A percentile compares a stretch with the other conserved stretches of the same genome.
Conservation (phyloP, 2,888 invertebrate species). For the Calameuta idolon region DNA sequence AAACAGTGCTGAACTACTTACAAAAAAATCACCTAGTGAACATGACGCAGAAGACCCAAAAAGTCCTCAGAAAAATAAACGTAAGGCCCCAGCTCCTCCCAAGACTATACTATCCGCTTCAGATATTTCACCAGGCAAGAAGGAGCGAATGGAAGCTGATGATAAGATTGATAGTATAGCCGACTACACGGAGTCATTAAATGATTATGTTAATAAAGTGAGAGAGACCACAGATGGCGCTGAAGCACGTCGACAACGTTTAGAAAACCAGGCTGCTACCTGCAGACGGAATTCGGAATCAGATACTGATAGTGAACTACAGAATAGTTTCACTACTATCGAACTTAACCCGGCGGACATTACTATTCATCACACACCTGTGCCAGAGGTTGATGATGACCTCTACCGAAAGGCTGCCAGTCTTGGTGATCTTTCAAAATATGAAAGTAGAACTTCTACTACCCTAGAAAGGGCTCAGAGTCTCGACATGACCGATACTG, state of each 20-base stretch:
- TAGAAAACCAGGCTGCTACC: slow-evolving; percentile 23
- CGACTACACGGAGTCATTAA: slow-evolving; percentile 51
- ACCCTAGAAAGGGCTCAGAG: slow-evolving; percentile 84
- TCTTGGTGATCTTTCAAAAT: slow-evolving; percentile 81
- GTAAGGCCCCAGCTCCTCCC: slow-evolving; percentile 81
- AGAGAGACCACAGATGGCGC: slow-evolving; percentile 37
- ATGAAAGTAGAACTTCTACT: slow-evolving; percentile 71
- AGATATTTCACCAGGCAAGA: neutral
- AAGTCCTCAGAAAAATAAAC: slow-evolving; percentile 72
- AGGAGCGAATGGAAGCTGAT: slow-evolving; percentile 22
- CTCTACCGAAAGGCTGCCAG: slow-evolving; percentile 81
- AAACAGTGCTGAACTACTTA: slow-evolving; percentile 57
- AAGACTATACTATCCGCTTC: slow-evolving; percentile 46
- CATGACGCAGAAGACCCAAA: slow-evolving; percentile 65
- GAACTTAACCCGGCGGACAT: slow-evolving; percentile 81
- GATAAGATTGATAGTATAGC: slow-evolving; percentile 51
- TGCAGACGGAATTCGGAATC: slow-evolving; percentile 67
- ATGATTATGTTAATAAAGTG: slow-evolving; percentile 44
- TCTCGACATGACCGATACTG: slow-evolving; percentile 77
- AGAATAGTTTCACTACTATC: slow-evolving; percentile 73
- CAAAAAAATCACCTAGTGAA: slow-evolving; percentile 30
- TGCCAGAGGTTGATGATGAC: slow-evolving; percentile 66
- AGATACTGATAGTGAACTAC: slow-evolving; percentile 65
- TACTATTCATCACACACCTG: slow-evolving; percentile 78
- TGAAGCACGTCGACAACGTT: slow-evolving; percentile 28